Evolutionary conservation across 92 coral and sea anemone genomes (phyloP).

Genomic region (Parazoanthus darwini): DNA sequence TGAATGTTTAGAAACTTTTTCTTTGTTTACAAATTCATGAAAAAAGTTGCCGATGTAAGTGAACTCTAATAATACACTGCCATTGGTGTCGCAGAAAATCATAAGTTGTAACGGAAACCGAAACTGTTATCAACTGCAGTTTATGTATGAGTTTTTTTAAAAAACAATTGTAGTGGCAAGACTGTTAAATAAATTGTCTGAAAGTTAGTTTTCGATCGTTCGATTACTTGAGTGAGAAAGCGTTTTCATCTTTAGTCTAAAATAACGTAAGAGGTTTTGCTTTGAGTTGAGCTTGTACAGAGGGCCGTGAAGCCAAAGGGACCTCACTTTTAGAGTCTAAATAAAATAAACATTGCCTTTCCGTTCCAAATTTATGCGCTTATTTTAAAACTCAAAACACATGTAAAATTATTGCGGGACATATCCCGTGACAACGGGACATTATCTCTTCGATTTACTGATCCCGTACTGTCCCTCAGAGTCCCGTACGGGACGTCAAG

Average conservation of each 20-base stretch:
- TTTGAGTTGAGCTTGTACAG: slow-evolving; percentile 8
- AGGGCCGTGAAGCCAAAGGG: slow-evolving; percentile 7
- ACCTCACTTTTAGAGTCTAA: slow-evolving; percentile 7
- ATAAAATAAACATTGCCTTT: slow-evolving; percentile 1
- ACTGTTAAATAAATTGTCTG: background rate
- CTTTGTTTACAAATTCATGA: slow-evolving; percentile 5
- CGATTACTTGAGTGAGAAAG: background rate
- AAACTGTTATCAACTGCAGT: background rate
- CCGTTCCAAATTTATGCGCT: slow-evolving; percentile 2
- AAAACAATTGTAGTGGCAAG: background rate
- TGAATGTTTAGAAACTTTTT: slow-evolving; percentile 1
- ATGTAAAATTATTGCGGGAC: background rate
- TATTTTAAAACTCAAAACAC: background rate
- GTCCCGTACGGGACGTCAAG: too few relatives aligned
- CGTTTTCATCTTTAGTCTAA: background rate
- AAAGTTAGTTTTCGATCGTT: background rate
- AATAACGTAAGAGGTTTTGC: background rate
- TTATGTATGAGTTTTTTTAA: background rate
- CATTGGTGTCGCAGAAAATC: slow-evolving; percentile 8
- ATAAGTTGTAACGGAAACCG: background rate
- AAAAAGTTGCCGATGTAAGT: background rate
- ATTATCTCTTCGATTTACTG: too few relatives aligned
- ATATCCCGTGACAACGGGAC: background rate
- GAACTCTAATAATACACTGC: background rate
- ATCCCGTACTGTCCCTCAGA: too few relatives aligned